A percentile compares a stretch with the other conserved stretches of the same genome.
Evolutionary conservation across 2,888 invertebrate species (phyloP).

Genomic region (Tachina fera): DNA sequence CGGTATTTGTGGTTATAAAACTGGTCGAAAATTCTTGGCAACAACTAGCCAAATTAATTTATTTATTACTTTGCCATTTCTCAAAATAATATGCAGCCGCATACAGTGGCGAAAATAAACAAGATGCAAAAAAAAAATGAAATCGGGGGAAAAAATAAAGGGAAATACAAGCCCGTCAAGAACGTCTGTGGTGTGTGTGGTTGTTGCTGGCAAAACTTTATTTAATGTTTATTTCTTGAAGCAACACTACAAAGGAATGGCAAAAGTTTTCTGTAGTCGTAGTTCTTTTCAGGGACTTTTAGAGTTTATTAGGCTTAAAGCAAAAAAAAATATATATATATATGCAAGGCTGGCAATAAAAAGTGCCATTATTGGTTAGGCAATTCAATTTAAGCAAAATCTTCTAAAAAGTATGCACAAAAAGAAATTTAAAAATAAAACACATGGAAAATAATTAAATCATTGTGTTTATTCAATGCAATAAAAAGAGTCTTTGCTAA

Average conservation of each 20-base stretch:
- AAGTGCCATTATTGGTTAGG: conserved; percentile 20
- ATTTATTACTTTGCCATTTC: conserved; percentile 72
- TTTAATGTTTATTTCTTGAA: conserved; percentile 57
- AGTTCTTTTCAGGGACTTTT: not conserved
- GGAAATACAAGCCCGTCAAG: conserved; percentile 9
- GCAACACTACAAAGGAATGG: conserved; percentile 52
- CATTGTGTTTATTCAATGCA: not conserved
- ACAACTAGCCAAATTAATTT: conserved; percentile 72
- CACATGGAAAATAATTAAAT: not conserved
- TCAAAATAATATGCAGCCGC: conserved; percentile 72
- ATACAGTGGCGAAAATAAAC: conserved; percentile 67
- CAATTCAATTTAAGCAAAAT: conserved; percentile 44
- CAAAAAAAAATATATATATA: not conserved
- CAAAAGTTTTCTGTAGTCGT: conserved; percentile 37
- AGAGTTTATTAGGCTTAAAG: conserved; percentile 26
- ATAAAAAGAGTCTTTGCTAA: too few species aligned
- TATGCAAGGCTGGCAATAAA: not conserved
- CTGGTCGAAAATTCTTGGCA: conserved; percentile 72
- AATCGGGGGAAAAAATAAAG: conserved; percentile 5
- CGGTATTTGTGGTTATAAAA: conserved; percentile 70
- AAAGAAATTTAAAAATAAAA: not conserved
- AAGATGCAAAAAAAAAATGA: conserved; percentile 40
- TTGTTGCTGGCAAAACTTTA: conserved; percentile 18
- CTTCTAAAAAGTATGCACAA: conserved; percentile 34
- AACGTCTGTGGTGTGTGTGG: conserved; percentile 18